Base-by-base conservation (phyloP, 2,888 invertebrate species). In the Erebia ligea region DNA sequence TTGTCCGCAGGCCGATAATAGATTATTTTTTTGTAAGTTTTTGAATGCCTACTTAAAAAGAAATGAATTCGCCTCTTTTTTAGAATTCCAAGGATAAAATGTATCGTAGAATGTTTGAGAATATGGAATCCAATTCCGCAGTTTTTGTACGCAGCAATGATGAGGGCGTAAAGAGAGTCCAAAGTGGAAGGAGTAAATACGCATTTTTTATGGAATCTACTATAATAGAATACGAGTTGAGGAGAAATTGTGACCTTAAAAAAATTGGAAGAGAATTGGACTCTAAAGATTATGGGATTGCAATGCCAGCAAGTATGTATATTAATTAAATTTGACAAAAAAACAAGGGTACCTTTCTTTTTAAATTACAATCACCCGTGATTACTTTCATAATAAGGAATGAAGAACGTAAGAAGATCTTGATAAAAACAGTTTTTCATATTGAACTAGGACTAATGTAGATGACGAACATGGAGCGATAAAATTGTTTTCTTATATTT, bases 191-290 rank as follows among this genome's bases (percentile, higher is more conserved):
- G 66, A 86, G 84, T 50, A 89, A 94, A 77, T 99, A 98, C 87
- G 99, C 99, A 5, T 99, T 98, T 87, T 95, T 99, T 74, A 98
- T 99, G 98, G 99, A 99, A 91, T 98, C 98, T 45, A 96, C 98
- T 8, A 96, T 97, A 19, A 96, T 99, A 79, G 98, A 99, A 84
- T 99, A 98, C 88, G 96, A 96, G 80, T 95, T 96, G 76, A 97
- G 97, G 86, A 93, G 97, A 73, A 94, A 97, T 77, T 98, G 98
- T 86, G 95, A 96, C 42, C 94, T 98, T 63, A 96, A 94, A 58
- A 96, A 97, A 92, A 95, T 97, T 57, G 98, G 98, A 1, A 95
- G 95, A 10, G 95, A 96, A 82, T 93, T 99, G 76, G 98, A 98
- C 82, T 96, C 97, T 63, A 98, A 93, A 67, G 91, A 92, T 96